A percentile compares a stretch with the other conserved stretches of the same genome.
Conservation (phyloP, 1,140 invertebrate species). For the Heliconius nattereri region DNA sequence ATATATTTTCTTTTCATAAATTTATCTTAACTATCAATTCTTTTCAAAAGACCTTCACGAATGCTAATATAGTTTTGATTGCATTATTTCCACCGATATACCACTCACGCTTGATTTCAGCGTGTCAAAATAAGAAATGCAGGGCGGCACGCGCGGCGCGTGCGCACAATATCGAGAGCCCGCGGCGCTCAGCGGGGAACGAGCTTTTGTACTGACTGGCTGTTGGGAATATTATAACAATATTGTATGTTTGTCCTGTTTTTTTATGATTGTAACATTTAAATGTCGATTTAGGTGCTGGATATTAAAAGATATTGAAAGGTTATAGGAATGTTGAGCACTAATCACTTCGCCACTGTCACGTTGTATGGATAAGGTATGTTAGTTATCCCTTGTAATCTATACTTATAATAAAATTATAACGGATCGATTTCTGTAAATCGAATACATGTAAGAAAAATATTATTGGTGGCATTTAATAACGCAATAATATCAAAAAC, state of each 20-base stretch:
- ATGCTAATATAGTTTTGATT: slow-evolving; percentile 10
- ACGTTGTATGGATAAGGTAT: too few species aligned
- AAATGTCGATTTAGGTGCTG: neutral
- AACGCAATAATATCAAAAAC: too few species aligned
- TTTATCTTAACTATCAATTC: neutral
- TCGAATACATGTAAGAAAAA: too few species aligned
- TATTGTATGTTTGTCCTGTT: slow-evolving; percentile 30
- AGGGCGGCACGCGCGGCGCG: slow-evolving; percentile 51
- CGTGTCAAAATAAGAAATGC: slow-evolving; percentile 43
- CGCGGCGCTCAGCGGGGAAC: slow-evolving; percentile 53
- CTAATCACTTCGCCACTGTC: too few species aligned
- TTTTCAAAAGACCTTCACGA: neutral
- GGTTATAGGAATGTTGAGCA: too few species aligned
- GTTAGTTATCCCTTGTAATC: too few species aligned
- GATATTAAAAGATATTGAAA: neutral
- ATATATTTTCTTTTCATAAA: neutral
- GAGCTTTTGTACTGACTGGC: slow-evolving; percentile 46
- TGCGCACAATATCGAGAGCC: slow-evolving; percentile 51
- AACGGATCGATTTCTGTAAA: too few species aligned
- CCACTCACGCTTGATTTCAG: slow-evolving; percentile 30
- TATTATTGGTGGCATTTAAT: too few species aligned
- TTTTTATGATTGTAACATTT: slow-evolving; percentile 20
- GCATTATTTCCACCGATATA: slow-evolving; percentile 9
- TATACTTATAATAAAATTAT: too few species aligned
- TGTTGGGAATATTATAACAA: slow-evolving; percentile 35